Evolutionary conservation across 23 tunicate species (phyloP), one percentile per base, ranked within the genome.

Genomic region (Trididemnum nubilum): DNA sequence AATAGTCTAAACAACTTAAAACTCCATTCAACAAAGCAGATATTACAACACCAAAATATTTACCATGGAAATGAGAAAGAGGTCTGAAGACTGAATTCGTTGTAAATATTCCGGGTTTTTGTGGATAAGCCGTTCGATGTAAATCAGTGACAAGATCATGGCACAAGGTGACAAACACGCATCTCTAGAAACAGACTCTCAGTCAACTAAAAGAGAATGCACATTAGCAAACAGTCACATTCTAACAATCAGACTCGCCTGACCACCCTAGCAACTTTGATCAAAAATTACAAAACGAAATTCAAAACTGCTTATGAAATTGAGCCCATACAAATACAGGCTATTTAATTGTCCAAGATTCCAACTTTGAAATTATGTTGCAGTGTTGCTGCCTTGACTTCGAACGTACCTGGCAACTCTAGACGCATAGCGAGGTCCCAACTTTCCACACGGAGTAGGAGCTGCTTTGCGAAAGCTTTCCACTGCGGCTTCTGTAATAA

Each of bases 121-220:
- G n/a, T 83, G 76, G 27, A 82, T 51, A 0, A 96, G 78, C 37
- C 97, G 85, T 81, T 96, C 94, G 31, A 96, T 71, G 79, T 96
- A 96, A 34, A 96, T 96, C 87, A 96, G 69, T 1, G 90, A 89
- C 23, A 92, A 82, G 0, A 96, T 73, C 71, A 96, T 51, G 19
- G 99, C 84, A 71, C 97, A 96, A 5, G 99, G 99, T 27, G 94
- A 88, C 30, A 91, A 51, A 72, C 97, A 91, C 4, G 99, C 90
- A 84, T 96, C 92, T 37, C 99, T 93, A 34, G 29, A 60, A 44
- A 44, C 12, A 29, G 5, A 34, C n/a, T n/a, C n/a, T 64, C 12
- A 38, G 0, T 72, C n/a, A n/a, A n/a, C n/a, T n/a, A n/a, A n/a
- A n/a, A n/a, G n/a, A n/a, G n/a, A n/a, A n/a, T n/a, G n/a, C n/a